Conservation (phyloP, 2,888 invertebrate species). For the Bellardia bayeri region DNA sequence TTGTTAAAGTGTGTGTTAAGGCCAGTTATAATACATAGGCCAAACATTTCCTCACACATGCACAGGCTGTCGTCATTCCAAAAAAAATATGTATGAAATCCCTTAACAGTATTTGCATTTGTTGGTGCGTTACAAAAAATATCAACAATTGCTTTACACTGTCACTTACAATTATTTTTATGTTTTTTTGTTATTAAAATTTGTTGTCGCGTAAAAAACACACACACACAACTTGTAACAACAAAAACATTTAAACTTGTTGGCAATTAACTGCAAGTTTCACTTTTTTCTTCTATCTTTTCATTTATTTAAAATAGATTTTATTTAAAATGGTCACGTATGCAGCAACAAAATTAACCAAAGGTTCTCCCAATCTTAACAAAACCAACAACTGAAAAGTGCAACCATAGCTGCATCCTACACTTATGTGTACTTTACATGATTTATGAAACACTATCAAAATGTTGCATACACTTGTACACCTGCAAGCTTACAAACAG, state of each 20-base stretch:
- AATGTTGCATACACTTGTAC: background rate
- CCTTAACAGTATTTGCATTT: constrained; percentile 17
- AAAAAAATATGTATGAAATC: constrained; percentile 6
- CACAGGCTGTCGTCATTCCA: background rate
- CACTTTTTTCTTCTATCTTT: background rate
- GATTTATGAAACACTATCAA: constrained; percentile 40
- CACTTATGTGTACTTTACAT: constrained; percentile 30
- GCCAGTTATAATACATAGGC: constrained; percentile 17
- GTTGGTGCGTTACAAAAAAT: constrained; percentile 31
- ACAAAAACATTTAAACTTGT: background rate
- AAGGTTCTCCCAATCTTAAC: constrained; percentile 2
- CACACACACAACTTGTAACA: background rate
- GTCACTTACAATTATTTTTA: constrained; percentile 31
- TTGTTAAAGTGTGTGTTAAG: constrained; percentile 48
- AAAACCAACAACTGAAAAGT: constrained; percentile 10
- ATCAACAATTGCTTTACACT: constrained; percentile 5
- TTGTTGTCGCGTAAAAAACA: background rate
- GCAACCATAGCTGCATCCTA: background rate
- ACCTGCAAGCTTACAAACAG: background rate
- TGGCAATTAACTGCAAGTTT: constrained; percentile 16
- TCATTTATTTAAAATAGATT: constrained; percentile 35
- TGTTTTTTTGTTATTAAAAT: background rate
- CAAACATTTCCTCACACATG: background rate
- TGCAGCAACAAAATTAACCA: background rate
- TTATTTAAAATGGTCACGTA: constrained; percentile 16